A percentile compares a stretch with the other conserved stretches of the same genome.
Evolutionary conservation across 2,113 vertebrate species (phyloP).

Genomic region (Stercorarius parasiticus): DNA sequence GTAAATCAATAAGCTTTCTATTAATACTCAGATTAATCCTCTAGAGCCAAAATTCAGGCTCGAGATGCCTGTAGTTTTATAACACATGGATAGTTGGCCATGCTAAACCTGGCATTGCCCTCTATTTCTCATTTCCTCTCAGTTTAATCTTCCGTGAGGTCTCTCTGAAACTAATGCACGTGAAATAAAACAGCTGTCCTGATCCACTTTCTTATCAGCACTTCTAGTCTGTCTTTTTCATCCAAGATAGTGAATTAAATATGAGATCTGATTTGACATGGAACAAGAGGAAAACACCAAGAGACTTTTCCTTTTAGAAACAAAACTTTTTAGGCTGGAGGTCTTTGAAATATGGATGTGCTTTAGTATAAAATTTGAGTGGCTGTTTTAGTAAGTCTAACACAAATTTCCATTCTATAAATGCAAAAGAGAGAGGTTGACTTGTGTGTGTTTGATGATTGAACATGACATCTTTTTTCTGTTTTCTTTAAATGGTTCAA

Average conservation of each 20-base stretch:
- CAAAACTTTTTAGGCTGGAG: conserved; percentile 19
- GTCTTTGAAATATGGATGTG: conserved; percentile 44
- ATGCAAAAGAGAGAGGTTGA: neutral
- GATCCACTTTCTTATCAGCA: conserved; percentile 52
- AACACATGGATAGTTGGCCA: neutral
- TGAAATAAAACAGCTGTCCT: conserved; percentile 39
- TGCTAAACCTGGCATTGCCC: conserved; percentile 28
- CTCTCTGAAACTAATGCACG: conserved; percentile 33
- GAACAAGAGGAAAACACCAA: conserved; percentile 45
- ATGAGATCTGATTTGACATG: conserved; percentile 23
- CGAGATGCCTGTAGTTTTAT: neutral
- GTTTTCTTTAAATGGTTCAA: neutral
- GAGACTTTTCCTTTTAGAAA: conserved; percentile 43
- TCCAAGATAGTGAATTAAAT: conserved; percentile 43
- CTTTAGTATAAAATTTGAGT: neutral
- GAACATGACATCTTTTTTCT: neutral
- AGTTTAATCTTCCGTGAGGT: conserved; percentile 41
- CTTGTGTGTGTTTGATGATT: neutral
- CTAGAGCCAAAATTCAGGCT: conserved; percentile 12
- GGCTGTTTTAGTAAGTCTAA: neutral
- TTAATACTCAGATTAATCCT: conserved; percentile 35
- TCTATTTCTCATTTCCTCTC: conserved; percentile 45
- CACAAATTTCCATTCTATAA: neutral
- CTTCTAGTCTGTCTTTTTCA: conserved; percentile 51
- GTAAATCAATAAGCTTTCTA: conserved; percentile 30